Evolutionary conservation across 37 sponge, comb jelly and placozoan species (phyloP).

Genomic region (Geodia barretti): DNA sequence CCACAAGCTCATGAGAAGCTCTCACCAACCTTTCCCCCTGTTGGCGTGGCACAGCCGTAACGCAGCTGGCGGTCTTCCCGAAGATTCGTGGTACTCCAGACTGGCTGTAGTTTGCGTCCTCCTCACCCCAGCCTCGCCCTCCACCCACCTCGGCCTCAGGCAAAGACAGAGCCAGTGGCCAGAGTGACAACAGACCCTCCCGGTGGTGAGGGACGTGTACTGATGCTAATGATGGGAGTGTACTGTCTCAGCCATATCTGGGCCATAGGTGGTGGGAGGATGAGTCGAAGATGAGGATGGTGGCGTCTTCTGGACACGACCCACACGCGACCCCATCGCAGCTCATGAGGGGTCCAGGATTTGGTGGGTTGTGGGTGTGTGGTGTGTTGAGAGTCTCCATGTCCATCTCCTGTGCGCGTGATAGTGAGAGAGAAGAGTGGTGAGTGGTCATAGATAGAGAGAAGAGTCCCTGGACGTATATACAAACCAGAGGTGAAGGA

Average conservation of each 20-base stretch:
- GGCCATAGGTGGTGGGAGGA: constrained; percentile 11
- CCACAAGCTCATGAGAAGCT: constrained; percentile 53
- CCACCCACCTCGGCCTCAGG: constrained; percentile 30
- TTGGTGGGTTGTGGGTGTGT: constrained; percentile 49
- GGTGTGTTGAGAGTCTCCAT: no score
- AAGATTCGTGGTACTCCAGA: constrained; percentile 8
- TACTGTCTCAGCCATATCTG: constrained; percentile 49
- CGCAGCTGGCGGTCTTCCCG: constrained; percentile 15
- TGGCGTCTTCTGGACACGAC: constrained; percentile 75
- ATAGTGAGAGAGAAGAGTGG: no score
- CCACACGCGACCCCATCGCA: constrained; percentile 71
- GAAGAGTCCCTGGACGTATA: no score
- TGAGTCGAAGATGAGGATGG: constrained; percentile 53
- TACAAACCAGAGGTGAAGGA: no score
- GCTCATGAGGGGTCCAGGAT: constrained; percentile 39
- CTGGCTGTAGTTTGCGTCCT: neutral
- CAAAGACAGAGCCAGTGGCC: constrained; percentile 48
- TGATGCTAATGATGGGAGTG: constrained; percentile 40
- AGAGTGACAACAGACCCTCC: constrained; percentile 47
- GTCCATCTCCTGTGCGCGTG: constrained; percentile 82
- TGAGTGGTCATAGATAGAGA: no score
- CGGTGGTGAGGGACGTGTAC: constrained; percentile 32
- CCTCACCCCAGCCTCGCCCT: neutral
- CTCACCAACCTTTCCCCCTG: neutral
- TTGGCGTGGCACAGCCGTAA: constrained; percentile 33